These are phyloP conservation scores for Coptodon rendalli DNA, from an alignment of 2,113 vertebrate genomes.

Conservation along the genomic window DNA sequence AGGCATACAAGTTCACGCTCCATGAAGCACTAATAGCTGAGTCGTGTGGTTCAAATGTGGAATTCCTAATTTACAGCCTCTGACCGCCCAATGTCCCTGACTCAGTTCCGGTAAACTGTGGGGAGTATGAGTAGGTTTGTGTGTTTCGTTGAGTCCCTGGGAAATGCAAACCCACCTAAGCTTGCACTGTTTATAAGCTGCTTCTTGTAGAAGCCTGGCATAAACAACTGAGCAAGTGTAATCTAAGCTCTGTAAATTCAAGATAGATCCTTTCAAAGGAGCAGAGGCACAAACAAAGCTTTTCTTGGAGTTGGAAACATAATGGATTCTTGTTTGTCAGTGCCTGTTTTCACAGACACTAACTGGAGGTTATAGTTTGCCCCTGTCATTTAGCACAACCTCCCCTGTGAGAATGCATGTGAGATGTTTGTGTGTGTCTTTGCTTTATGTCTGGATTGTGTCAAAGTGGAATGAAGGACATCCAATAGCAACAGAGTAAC, in stretches of 20 bases:
- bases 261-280: not conserved
- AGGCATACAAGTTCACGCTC: slow-evolving; percentile 46
- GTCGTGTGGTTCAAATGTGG: slow-evolving; percentile 50
- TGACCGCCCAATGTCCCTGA: slow-evolving; percentile 25
- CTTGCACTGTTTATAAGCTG: not conserved
- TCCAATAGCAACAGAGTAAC: slow-evolving; percentile 22
- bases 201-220: not conserved
- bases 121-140: not conserved
- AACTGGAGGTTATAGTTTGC: slow-evolving; percentile 1
- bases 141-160: not conserved
- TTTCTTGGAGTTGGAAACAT: not conserved
- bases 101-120: slow-evolving; percentile 38
- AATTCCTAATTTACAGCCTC: slow-evolving; percentile 55
- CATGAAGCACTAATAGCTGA: slow-evolving; percentile 45
- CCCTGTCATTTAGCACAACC: not conserved
- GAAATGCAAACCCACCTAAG: not conserved
- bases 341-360: not conserved
- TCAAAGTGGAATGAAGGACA: slow-evolving; percentile 16
- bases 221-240: not conserved
- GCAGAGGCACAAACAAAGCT: not conserved
- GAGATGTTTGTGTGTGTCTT: not conserved
- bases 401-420: not conserved
- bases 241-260: not conserved
- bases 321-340: not conserved
- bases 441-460: slow-evolving; percentile 20